Base-by-base conservation (phyloP, 2,113 vertebrate genomes). In the Amphiprion ocellaris region DNA sequence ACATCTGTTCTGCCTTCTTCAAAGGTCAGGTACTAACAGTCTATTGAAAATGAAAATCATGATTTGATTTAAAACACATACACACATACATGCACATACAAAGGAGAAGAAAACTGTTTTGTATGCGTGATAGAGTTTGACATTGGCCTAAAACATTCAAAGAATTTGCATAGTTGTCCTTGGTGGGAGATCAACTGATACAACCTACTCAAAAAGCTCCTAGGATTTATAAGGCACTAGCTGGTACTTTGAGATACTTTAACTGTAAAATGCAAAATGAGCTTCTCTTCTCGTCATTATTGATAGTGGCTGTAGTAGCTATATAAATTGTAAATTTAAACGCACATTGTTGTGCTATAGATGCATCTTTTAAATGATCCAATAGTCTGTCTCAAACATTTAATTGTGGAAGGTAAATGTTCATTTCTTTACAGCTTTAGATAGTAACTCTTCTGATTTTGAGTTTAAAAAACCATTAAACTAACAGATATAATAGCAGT, bases 61-160 rank as follows among this genome's bases (percentile, higher is more conserved):
- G 11, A 33, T 67, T 67, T 68, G 3, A 68, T 54, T 26, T 10
- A 67, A 71, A 10, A 60, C 17, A 30, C 10, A 15, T 12, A 44
- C 41, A 44, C 41, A 15, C 37, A 39, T 4, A 63, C 14, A 47
- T 26, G 26, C 26, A 26, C 23, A 21, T 24, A 28, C 4, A 61
- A 60, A 53, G 10, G 47, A 30, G 30, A 63, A 53, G 9, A 30
- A 10, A 10, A 14, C 8, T 19, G 11, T 54, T 21, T 39, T 47
- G 33, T 30, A 21, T 70, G 28, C n/a, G 1, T 49, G n/a, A 55
- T 24, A 10, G 15, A 64, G 33, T 10, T 53, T 47, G 37, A 58
- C 30, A 50, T 67, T 23, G 60, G 28, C 30, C 12, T 23, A 74
- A 74, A 72, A 63, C 24, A 7, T 72, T 61, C 23, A 44, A 69